Base-by-base conservation (phyloP, 2,113 vertebrate genomes). In the Haplochromis burtoni region DNA sequence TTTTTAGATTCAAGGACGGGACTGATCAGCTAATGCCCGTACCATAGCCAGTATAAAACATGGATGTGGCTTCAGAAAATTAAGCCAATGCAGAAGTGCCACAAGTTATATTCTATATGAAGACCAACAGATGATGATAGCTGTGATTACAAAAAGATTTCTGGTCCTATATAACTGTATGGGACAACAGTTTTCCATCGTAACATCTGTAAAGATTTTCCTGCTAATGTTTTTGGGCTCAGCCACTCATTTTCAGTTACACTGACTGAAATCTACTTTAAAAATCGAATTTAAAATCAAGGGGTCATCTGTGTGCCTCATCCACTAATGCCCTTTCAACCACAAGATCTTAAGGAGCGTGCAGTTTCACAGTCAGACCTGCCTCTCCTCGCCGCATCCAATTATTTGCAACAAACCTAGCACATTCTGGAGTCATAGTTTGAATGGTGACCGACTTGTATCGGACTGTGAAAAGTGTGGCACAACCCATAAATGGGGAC, bases 11-110 rank as follows among this genome's bases (percentile, higher is more conserved):
- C 35, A 71, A 71, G 66, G 12, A 24, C 0, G 3, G 12, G n/a
- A 16, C 38, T 0, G 38, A 42, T 71, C 66, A 42, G n/a, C 38
- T 71, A 24, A 24, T 71, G 0, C 12, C n/a, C 5, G 1, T 71
- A 42, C 3, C n/a, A 71, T 24, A 24, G 35, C 35, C 66, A 40
- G 1, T 71, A 42, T 71, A 71, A 42, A 71, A 42, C 66, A 71
- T 42, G 66, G 1, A 71, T 42, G 38, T 42, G 59, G 17, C 31
- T 35, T n/a, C 31, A 66, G 17, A 66, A 63, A 35, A 35, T 63
- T 35, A 63, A n/a, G 59, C 31, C 59, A 71, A 42, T 71, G 35
- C 0, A 42, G 2, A 63, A 63, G 63, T 71, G 2, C 35, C 3
- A 1, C 19, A 71, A 9, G n/a, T 42, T 71, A 71, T 16, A 71